Evolutionary conservation across 2,797 vertebrate genomes (phyloP), one percentile per base, ranked within the genome.

Genomic region (Rhinophrynus dorsalis): DNA sequence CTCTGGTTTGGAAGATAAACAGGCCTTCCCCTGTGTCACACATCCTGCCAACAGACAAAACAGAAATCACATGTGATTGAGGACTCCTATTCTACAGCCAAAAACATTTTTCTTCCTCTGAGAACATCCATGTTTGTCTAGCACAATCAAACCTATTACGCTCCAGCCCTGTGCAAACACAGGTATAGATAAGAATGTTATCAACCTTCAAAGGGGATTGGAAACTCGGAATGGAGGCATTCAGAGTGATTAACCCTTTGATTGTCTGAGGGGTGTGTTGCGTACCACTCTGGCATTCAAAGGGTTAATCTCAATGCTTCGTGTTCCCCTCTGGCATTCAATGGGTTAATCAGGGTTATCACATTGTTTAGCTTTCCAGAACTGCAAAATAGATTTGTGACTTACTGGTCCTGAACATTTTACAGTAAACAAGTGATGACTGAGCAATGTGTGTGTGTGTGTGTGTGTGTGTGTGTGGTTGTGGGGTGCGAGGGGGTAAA

Each of bases 11-110:
- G 77, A 92, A 91, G 82, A 90, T 89, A 82, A 92, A 92, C 29
- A 92, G 82, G 60, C 90, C 90, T 67, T 92, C 90, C 8, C 90
- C 90, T 9, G 90, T 92, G 78, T 92, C 90, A 77, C 90, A 92
- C 90, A 91, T 90, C 83, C 90, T 92, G 86, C 13, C 77, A 68
- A 82, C 72, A 80, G 32, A 79, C 75, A 74, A 78, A 62, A 61
- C 79, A 29, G 62, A 13, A 1, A 44, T 2, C 50, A 40, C 45
- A 23, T 50, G 33, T 37, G 50, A 66, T 42, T 8, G 32, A 24
- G 21, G 35, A 11, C 35, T 65, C 2, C 20, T n/a, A 26, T 56
- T 24, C 45, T 26, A 3, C 37, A 30, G 38, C 50, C 48, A 45
- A 55, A 55, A 27, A 26, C 38, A 70, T 62, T 45, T 47, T 3